Percentiles rank a stretch among this genome's conserved stretches.
Conservation (phyloP, 2,888 invertebrate species). For the Tipula helvola region DNA sequence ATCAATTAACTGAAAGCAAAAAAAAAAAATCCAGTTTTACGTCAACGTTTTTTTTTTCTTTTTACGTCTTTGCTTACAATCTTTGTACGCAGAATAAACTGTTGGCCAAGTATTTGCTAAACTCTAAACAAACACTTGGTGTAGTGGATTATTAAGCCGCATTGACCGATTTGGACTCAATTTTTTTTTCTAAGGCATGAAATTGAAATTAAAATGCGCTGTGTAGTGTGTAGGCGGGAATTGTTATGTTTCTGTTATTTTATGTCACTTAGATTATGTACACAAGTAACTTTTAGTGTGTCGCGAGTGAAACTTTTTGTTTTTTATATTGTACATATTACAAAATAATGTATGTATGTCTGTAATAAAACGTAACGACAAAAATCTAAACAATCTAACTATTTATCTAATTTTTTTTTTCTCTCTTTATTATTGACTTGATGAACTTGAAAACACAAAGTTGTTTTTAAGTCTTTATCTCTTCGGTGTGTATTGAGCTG, state of each 20-base stretch:
- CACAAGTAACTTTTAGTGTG: background rate
- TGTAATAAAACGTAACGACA: background rate
- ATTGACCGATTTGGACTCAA: background rate
- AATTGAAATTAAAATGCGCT: background rate
- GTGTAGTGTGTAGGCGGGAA: background rate
- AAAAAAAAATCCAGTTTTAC: background rate
- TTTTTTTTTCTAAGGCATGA: background rate
- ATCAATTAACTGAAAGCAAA: background rate
- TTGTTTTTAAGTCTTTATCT: background rate
- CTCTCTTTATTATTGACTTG: background rate
- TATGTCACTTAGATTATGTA: background rate
- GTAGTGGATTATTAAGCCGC: background rate
- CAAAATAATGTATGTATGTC: background rate
- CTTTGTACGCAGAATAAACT: background rate
- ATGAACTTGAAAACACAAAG: conserved; percentile 4
- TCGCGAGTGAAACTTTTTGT: background rate
- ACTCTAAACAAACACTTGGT: background rate
- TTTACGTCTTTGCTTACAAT: background rate
- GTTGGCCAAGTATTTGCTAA: background rate
- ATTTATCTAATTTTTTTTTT: background rate
- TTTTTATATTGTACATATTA: background rate
- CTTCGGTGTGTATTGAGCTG: background rate
- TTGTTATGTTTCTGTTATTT: background rate
- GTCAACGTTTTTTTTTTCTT: background rate
- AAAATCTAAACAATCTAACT: background rate